Evolutionary conservation across 2,888 invertebrate genomes (phyloP), one percentile per base, ranked within the genome.

Genomic region (Drosophila monieri): DNA sequence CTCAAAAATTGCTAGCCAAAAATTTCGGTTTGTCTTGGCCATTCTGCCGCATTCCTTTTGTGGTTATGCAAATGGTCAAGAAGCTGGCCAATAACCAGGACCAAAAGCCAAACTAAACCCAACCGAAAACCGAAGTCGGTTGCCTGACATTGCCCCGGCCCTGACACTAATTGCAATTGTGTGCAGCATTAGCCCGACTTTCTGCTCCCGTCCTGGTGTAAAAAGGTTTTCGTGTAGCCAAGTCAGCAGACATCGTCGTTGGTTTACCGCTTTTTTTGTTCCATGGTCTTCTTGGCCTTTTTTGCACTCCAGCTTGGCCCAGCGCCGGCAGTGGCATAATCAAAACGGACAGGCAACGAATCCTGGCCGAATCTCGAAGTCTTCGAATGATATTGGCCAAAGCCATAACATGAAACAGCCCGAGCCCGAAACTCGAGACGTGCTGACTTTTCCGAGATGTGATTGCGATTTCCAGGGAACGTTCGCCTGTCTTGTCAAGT

Each of bases 101-200:
- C 48, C 27, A 15, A 32, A 41, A 15, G 35, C 30, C 21, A 37
- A 8, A 8, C 44, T 23, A 12, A 58, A 57, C 54, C 48, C 49
- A 41, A 55, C 32, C 37, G 30, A 15, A 46, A 55, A 47, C 37
- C 46, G 27, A 23, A n/a, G 27, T 46, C 67, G 41, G 67, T 59
- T 49, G 70, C 18, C 64, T 69, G 73, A 51, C 68, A 62, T 35
- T 44, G 48, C 72, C 78, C 35, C 61, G 59, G 68, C 86, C 80
- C 78, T 86, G 87, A 81, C 81, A 81, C 81, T 86, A 86, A 81
- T 86, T 81, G 81, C 81, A 81, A 84, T 86, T 86, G 87, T 81
- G 72, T 81, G 87, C 76, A 68, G 78, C 87, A 86, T 83, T 84
- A 84, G 80, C 71, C 77, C 80, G 84, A 25, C 32, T 15, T 25